Base-by-base conservation (phyloP, 1,140 invertebrate species). In the Temnothorax nylanderi region DNA sequence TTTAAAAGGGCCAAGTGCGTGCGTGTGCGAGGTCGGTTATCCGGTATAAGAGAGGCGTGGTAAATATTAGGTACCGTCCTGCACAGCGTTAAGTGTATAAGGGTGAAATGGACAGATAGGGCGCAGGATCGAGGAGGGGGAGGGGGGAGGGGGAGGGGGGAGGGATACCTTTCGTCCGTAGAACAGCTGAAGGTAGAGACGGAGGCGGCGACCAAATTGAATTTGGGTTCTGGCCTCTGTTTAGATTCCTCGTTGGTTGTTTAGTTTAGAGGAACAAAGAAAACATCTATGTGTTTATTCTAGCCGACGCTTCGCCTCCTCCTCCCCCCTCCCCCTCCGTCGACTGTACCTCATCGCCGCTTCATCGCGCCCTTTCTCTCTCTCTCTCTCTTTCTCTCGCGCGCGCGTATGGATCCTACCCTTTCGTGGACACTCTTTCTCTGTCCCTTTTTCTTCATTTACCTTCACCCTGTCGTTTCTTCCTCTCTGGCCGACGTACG, bases 191-290 rank as follows among this genome's bases (percentile, higher is more conserved):
- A 94, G 94, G 94, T 93, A 94, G 92, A 93, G 92, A 93, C 75
- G 93, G 92, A 94, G 94, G 92, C 90, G 89, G 92, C 93, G 94
- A 94, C 94, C 94, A 96, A 96, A 96, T 96, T 96, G 94, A 96
- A 96, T 96, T 96, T 96, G 94, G 95, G 94, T 94, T 95, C 95
- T 94, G 94, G 94, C 94, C 93, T 94, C 94, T 96, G 95, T 96
- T 96, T 96, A 96, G 95, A 96, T 96, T 96, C 95, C 94, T 95
- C 95, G 95, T 94, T 94, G 95, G 95, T 95, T 96, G 95, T 96
- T 96, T 96, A 96, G 96, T 96, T 96, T 96, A 95, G 95, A 96
- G 95, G 95, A 96, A 96, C 95, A 96, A 96, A 96, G 96, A 96
- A 96, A 96, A 96, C 96, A 96, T 95, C 95, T 95, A 95, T 95